phyloP scores from a whole-genome alignment of 2,888 invertebrate genomes.

The Ormyrus thymus region DNA sequence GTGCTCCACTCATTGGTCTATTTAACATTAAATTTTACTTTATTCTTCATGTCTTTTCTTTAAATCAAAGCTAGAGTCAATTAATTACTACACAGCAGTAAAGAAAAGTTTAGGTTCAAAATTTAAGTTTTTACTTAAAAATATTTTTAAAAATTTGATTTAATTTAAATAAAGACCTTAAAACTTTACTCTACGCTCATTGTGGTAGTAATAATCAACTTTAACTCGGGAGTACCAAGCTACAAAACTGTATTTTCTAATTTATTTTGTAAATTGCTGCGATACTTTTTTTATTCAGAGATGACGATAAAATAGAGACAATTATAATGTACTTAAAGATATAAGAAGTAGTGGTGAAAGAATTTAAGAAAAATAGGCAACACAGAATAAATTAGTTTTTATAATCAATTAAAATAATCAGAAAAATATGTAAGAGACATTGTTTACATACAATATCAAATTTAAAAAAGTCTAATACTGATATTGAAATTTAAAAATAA shows the following conservation, averaged over 20 bases:
- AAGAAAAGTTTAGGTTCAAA: background rate
- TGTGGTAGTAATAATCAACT: constrained; percentile 28
- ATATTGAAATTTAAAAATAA: no score
- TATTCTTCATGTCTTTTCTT: background rate
- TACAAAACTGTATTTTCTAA: constrained; percentile 45
- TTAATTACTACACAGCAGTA: background rate
- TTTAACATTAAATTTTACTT: constrained; percentile 52
- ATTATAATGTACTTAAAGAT: background rate
- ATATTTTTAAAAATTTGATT: background rate
- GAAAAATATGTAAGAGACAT: background rate
- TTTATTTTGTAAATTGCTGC: constrained; percentile 3
- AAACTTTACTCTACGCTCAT: no score
- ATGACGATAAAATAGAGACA: constrained; percentile 17
- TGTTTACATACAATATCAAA: no score
- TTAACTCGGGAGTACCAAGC: constrained; percentile 49
- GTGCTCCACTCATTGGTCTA: constrained; percentile 72
- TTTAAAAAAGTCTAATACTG: no score
- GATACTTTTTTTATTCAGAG: constrained; percentile 16
- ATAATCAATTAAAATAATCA: background rate
- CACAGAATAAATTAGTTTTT: background rate
- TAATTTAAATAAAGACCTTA: background rate
- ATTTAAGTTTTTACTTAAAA: background rate
- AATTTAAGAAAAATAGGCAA: background rate
- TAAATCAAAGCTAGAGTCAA: constrained; percentile 32
- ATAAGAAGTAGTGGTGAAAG: background rate